phyloP scores from a whole-genome alignment of 2,888 invertebrate genomes.

The Rhagonycha fulva region DNA sequence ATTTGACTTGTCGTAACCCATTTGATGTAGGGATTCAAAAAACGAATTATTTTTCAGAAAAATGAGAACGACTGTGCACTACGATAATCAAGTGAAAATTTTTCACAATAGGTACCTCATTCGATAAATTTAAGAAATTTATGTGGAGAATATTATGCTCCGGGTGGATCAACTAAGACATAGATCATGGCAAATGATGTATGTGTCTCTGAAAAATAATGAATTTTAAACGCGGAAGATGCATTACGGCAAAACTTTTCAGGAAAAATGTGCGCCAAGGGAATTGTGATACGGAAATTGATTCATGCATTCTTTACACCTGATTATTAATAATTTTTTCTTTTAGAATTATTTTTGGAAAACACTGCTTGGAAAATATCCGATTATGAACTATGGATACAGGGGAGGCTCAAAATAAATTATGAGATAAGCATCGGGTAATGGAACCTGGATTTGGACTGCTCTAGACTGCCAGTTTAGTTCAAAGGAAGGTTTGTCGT shows the following conservation, averaged over 20 bases:
- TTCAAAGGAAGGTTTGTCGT: neutral
- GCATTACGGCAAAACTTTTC: slow-evolving; percentile 18
- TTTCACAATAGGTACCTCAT: slow-evolving; percentile 1
- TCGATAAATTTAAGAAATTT: slow-evolving; percentile 33
- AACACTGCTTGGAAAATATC: neutral
- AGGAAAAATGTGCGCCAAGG: slow-evolving; percentile 20
- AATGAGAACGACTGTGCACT: neutral
- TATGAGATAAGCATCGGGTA: no score
- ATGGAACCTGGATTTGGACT: no score
- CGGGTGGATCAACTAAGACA: slow-evolving; percentile 30
- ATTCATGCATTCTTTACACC: slow-evolving; percentile 28
- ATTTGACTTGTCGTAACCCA: slow-evolving; percentile 17
- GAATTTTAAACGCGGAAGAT: slow-evolving; percentile 34
- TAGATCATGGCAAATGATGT: slow-evolving; percentile 34
- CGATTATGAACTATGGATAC: no score
- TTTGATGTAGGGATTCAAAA: neutral
- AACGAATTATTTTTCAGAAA: neutral
- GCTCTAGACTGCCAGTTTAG: neutral
- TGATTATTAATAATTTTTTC: slow-evolving; percentile 26
- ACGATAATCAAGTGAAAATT: neutral
- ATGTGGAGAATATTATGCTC: slow-evolving; percentile 20
- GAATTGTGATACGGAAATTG: slow-evolving; percentile 27
- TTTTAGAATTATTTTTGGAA: neutral
- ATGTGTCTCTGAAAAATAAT: slow-evolving; percentile 36
- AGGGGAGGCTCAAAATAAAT: no score